phyloP scores from a whole-genome alignment of 2,113 vertebrate species.

The Dissostichus mawsoni region DNA sequence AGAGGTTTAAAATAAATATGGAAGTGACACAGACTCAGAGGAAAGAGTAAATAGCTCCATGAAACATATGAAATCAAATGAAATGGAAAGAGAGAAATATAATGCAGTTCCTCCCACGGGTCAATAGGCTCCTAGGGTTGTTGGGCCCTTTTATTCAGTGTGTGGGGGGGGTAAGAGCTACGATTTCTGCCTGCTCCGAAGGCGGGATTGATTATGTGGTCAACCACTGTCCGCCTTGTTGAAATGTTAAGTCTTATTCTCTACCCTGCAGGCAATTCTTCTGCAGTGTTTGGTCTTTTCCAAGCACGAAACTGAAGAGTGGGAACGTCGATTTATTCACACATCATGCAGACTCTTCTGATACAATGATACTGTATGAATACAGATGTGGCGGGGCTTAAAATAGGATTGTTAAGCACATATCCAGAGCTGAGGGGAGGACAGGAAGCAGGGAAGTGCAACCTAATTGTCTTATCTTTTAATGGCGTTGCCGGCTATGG shows the following conservation, averaged over 20 bases:
- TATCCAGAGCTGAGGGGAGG: constrained; percentile 43
- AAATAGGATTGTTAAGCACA: constrained; percentile 58
- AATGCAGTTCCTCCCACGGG: constrained; percentile 65
- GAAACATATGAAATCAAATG: constrained; percentile 79
- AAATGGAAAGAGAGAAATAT: constrained; percentile 77
- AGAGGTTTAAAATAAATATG: constrained; percentile 85
- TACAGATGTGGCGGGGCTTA: constrained; percentile 63
- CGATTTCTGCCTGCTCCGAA: constrained; percentile 42
- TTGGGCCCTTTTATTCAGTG: constrained; percentile 58
- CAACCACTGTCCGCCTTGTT: constrained; percentile 60
- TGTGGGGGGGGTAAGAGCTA: constrained; percentile 21
- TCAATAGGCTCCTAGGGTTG: constrained; percentile 55
- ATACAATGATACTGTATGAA: constrained; percentile 62
- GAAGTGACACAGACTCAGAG: constrained; percentile 77
- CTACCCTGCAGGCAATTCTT: constrained; percentile 43
- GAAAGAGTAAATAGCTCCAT: constrained; percentile 81
- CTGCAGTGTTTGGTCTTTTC: not conserved
- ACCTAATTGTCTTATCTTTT: constrained; percentile 83
- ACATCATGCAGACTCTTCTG: constrained; percentile 44
- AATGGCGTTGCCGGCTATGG: constrained; percentile 67
- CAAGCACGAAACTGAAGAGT: constrained; percentile 5
- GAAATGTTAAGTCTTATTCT: constrained; percentile 70
- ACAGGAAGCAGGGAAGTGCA: constrained; percentile 66
- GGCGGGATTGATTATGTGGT: constrained; percentile 69
- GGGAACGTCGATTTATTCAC: constrained; percentile 53